A percentile compares a stretch with the other conserved stretches of the same genome.
phyloP scores from a whole-genome alignment of 2,113 vertebrate genomes.

The Castor canadensis region DNA sequence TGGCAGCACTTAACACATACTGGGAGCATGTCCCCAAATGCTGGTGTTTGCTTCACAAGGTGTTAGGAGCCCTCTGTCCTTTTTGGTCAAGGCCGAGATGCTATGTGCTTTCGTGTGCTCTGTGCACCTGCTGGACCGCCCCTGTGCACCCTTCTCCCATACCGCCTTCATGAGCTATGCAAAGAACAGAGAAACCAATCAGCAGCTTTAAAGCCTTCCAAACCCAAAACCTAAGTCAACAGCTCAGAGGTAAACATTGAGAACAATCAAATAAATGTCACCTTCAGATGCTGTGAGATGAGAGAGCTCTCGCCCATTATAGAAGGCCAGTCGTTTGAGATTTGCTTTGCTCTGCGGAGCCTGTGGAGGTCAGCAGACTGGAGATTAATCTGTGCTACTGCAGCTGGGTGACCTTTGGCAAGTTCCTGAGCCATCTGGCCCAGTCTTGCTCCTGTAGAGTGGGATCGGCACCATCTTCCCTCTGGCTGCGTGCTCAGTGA shows the following conservation, averaged over 20 bases:
- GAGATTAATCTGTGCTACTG: too few relatives aligned
- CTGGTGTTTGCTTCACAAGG: too few relatives aligned
- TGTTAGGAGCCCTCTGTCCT: too few relatives aligned
- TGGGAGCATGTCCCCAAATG: too few relatives aligned
- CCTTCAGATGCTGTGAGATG: neutral
- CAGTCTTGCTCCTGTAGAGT: neutral
- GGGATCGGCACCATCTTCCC: neutral
- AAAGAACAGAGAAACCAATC: neutral
- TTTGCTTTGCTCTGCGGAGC: neutral
- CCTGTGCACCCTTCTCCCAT: neutral
- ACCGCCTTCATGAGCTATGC: neutral
- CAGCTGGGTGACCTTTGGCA: neutral
- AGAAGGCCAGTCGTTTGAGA: neutral
- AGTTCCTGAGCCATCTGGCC: neutral
- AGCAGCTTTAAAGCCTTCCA: neutral
- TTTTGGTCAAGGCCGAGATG: too few relatives aligned
- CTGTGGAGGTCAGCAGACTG: neutral
- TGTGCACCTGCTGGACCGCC: rapidly evolving
- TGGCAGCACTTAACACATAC: too few relatives aligned
- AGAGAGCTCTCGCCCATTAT: neutral
- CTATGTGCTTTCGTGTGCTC: neutral
- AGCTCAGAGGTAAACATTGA: neutral
- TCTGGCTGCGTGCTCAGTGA: too few relatives aligned
- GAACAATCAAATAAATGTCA: neutral
- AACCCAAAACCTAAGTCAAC: neutral